Evolutionary conservation across 1,140 invertebrate species (phyloP).

Genomic region (Danaus plexippus): DNA sequence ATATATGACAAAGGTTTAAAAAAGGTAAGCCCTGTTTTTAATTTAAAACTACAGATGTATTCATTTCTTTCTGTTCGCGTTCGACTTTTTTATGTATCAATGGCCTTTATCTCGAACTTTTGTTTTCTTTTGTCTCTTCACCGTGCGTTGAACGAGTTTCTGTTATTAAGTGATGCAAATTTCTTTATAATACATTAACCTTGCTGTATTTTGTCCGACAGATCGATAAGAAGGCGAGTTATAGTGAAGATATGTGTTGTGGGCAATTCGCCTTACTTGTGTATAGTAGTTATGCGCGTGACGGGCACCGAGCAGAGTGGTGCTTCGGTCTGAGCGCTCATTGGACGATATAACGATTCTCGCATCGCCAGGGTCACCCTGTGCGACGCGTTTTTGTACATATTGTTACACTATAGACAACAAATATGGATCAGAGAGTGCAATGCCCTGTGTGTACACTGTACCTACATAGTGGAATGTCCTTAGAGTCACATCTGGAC

Average conservation of each 20-base stretch:
- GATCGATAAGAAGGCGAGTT: constrained; percentile 62
- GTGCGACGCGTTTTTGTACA: constrained; percentile 30
- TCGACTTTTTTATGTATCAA: constrained; percentile 67
- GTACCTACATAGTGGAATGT: constrained; percentile 85
- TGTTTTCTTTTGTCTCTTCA: constrained; percentile 66
- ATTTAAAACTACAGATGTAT: constrained; percentile 33
- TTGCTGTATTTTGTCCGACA: constrained; percentile 58
- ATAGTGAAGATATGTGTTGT: constrained; percentile 58
- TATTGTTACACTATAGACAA: constrained; percentile 25
- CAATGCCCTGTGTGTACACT: constrained; percentile 88
- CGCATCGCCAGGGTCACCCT: constrained; percentile 34
- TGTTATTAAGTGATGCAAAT: constrained; percentile 34
- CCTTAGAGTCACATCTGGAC: constrained; percentile 82
- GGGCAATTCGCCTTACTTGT: constrained; percentile 44
- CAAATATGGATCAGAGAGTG: constrained; percentile 71
- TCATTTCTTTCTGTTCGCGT: constrained; percentile 48
- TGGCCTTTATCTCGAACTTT: constrained; percentile 68
- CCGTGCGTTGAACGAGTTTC: constrained; percentile 51
- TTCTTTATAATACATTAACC: constrained; percentile 43
- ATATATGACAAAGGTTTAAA: constrained; percentile 50
- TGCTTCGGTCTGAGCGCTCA: constrained; percentile 41
- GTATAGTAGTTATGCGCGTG: constrained; percentile 56
- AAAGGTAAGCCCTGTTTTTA: constrained; percentile 39
- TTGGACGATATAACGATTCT: constrained; percentile 36
- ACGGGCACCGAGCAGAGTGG: constrained; percentile 39